phyloP scores from a whole-genome alignment of 2,113 vertebrate genomes.

The Oreotrochilus melanogaster region DNA sequence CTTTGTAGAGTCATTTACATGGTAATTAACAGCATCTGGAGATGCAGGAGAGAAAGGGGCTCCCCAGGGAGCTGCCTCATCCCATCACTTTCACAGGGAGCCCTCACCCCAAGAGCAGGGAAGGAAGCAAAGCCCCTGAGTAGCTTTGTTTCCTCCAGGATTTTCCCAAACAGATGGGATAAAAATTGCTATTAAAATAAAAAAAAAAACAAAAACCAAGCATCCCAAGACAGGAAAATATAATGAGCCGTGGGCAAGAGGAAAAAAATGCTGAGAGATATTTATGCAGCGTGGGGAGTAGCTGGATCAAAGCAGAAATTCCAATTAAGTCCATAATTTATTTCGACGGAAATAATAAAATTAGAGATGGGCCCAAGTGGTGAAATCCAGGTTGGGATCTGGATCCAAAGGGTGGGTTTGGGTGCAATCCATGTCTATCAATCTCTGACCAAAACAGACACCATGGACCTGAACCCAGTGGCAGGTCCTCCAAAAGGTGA shows the following conservation, averaged over 20 bases:
- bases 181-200: constrained; percentile 53
- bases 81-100: background rate
- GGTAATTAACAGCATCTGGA: constrained; percentile 71
- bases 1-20: constrained; percentile 72
- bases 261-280: constrained; percentile 67
- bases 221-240: constrained; percentile 65
- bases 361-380: background rate
- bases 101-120: background rate
- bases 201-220: background rate
- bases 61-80: background rate
- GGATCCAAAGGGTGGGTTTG: fast-evolving
- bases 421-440: background rate
- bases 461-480: background rate
- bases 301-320: constrained; percentile 46
- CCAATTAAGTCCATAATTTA: constrained; percentile 71
- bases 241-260: constrained; percentile 74
- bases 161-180: constrained; percentile 63
- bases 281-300: constrained; percentile 1
- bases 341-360: constrained; percentile 59
- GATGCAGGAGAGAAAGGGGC: background rate
- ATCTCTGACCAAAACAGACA: background rate
- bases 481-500: background rate
- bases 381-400: background rate
- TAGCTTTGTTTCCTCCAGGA: constrained; percentile 39
- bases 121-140: background rate